These are phyloP conservation scores for Chaenogobius annularis DNA, from an alignment of 2,113 vertebrate species.

Conservation along the genomic window DNA sequence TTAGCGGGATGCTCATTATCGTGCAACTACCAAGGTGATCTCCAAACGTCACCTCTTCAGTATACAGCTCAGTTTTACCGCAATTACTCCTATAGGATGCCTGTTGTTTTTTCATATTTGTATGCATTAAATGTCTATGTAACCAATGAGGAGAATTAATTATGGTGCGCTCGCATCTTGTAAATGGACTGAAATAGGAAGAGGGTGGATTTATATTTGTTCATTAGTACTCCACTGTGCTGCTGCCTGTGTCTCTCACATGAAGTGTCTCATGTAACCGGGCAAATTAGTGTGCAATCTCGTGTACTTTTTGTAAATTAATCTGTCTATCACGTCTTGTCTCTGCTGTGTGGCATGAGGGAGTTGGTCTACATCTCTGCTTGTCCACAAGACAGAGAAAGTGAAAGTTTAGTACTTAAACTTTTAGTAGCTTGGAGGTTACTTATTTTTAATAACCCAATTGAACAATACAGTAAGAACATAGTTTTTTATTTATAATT, in stretches of 20 bases:
- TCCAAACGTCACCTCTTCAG: constrained; percentile 34
- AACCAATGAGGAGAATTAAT: constrained; percentile 52
- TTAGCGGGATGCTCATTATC: constrained; percentile 54
- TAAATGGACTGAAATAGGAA: constrained; percentile 68
- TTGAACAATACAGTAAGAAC: no score
- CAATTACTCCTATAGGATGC: constrained; percentile 37
- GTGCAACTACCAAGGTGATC: constrained; percentile 49
- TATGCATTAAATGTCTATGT: constrained; percentile 45
- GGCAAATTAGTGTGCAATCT: constrained; percentile 68
- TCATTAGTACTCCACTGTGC: constrained; percentile 59
- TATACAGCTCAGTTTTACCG: constrained; percentile 22
- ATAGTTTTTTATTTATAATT: no score
- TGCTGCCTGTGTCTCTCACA: constrained; percentile 57
- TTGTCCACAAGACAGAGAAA: constrained; percentile 35
- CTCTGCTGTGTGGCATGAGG: constrained; percentile 36
- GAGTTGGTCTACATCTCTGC: constrained; percentile 14
- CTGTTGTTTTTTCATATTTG: constrained; percentile 18
- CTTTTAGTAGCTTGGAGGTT: constrained; percentile 28
- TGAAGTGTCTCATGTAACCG: constrained; percentile 59
- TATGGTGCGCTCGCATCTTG: constrained; percentile 68
- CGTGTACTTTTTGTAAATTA: constrained; percentile 62
- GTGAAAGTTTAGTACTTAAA: constrained; percentile 37
- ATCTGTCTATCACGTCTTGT: constrained; percentile 71
- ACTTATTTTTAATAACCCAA: constrained; percentile 15
- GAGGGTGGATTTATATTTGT: constrained; percentile 54